These are phyloP conservation scores for Cosmia pyralina DNA, from an alignment of 2,888 invertebrate species.

Conservation along the genomic window DNA sequence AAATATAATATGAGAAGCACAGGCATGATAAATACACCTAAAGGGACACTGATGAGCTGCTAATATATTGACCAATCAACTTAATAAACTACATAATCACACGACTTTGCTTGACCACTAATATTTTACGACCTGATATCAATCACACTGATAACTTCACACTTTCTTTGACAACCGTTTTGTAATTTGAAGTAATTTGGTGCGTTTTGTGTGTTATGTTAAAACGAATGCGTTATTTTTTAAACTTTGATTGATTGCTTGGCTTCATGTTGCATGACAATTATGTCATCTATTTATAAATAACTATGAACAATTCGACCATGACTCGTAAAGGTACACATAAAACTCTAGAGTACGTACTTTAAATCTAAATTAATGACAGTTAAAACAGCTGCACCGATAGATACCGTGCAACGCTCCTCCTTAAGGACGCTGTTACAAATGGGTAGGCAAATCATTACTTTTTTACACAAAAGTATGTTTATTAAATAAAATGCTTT, in stretches of 20 bases:
- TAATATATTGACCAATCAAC: slow-evolving; percentile 55
- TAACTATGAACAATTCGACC: slow-evolving; percentile 72
- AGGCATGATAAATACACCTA: slow-evolving; percentile 25
- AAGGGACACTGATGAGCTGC: slow-evolving; percentile 45
- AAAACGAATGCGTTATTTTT: slow-evolving; percentile 42
- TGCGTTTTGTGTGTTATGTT: slow-evolving; percentile 15
- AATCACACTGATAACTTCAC: slow-evolving; percentile 24
- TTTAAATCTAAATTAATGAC: slow-evolving; percentile 73
- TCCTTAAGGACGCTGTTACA: too few species aligned
- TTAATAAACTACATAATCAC: slow-evolving; percentile 42
- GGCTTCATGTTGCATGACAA: slow-evolving; percentile 53
- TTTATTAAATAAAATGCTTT: too few species aligned
- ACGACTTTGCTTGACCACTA: slow-evolving; percentile 19
- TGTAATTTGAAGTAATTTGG: slow-evolving; percentile 26
- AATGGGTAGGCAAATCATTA: too few species aligned
- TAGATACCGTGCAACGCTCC: slow-evolving; percentile 61
- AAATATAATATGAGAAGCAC: slow-evolving; percentile 17
- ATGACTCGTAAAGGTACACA: slow-evolving; percentile 71
- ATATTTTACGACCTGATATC: slow-evolving; percentile 37
- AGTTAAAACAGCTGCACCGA: slow-evolving; percentile 78
- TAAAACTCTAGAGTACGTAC: slow-evolving; percentile 76
- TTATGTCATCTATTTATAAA: slow-evolving; percentile 80
- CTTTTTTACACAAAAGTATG: too few species aligned
- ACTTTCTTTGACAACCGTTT: slow-evolving; percentile 40
- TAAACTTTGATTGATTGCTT: slow-evolving; percentile 52